Evolutionary conservation across 2,797 vertebrate genomes (phyloP).

Genomic region (Cetoscarus ocellatus): DNA sequence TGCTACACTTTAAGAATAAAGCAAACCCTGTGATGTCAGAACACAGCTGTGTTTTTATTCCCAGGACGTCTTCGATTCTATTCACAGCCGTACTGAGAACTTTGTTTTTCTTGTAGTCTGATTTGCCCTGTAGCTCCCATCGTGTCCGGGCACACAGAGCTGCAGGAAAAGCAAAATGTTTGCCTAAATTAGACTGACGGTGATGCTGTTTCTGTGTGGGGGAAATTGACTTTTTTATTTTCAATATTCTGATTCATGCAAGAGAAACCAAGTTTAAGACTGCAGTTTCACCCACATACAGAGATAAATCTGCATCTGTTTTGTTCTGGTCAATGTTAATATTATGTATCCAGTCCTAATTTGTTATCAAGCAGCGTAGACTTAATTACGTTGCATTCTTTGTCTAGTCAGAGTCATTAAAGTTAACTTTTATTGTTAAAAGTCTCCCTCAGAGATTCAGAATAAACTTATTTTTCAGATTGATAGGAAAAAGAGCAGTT

Average conservation of each 20-base stretch:
- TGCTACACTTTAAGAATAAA: conserved; percentile 4
- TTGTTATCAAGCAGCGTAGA: neutral
- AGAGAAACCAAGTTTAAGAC: neutral
- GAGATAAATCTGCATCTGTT: neutral
- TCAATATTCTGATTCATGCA: neutral
- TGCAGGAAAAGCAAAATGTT: conserved; percentile 1
- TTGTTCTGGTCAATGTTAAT: neutral
- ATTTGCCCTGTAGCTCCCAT: conserved; percentile 22
- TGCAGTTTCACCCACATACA: neutral
- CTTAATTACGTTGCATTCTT: neutral
- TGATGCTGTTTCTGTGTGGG: neutral
- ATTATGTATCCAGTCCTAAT: neutral
- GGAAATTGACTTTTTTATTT: conserved; percentile 8
- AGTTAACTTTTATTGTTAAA: neutral
- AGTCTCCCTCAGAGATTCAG: too few species aligned
- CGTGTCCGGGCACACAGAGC: neutral
- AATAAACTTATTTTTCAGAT: too few species aligned
- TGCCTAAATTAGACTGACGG: conserved; percentile 16
- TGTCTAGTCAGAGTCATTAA: neutral
- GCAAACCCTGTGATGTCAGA: neutral
- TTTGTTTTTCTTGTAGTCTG: conserved; percentile 13
- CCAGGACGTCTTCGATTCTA: conserved; percentile 19
- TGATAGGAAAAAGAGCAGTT: too few species aligned
- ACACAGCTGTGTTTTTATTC: conserved; percentile 6
- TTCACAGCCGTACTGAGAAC: conserved; percentile 7